phyloP scores from a whole-genome alignment of 2,888 invertebrate genomes.

The Tetranychus truncatus region DNA sequence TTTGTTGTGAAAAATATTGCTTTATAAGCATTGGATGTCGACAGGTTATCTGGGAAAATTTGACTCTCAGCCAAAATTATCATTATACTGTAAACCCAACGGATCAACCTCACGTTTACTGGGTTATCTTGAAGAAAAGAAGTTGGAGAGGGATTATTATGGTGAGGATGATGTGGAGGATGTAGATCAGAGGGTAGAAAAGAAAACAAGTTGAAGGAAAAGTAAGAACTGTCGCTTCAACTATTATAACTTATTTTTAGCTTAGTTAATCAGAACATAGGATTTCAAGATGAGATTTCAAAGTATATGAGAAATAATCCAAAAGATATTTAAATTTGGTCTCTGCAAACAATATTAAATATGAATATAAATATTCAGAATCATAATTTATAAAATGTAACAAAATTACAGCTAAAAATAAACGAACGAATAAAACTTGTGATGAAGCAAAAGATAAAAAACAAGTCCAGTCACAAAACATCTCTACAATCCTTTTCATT shows the following conservation, averaged over 20 bases:
- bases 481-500: too few species aligned
- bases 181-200: background rate
- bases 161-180: conserved; percentile 3
- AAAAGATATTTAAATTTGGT: background rate
- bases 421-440: too few species aligned
- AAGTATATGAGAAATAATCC: background rate
- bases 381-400: too few species aligned
- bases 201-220: too few species aligned
- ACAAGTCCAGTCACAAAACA: too few species aligned
- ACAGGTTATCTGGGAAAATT: background rate
- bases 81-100: background rate
- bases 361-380: too few species aligned
- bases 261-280: background rate
- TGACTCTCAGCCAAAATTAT: background rate
- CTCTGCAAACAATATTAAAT: too few species aligned
- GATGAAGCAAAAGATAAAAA: too few species aligned
- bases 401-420: too few species aligned
- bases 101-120: background rate
- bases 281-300: background rate
- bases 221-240: background rate
- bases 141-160: background rate
- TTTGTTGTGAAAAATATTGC: background rate
- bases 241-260: background rate
- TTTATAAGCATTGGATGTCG: background rate
- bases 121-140: background rate